Evolutionary conservation across 92 coral and sea anemone species (phyloP), one percentile per base, ranked within the genome.

Genomic region (Epizoanthus illoricatus): DNA sequence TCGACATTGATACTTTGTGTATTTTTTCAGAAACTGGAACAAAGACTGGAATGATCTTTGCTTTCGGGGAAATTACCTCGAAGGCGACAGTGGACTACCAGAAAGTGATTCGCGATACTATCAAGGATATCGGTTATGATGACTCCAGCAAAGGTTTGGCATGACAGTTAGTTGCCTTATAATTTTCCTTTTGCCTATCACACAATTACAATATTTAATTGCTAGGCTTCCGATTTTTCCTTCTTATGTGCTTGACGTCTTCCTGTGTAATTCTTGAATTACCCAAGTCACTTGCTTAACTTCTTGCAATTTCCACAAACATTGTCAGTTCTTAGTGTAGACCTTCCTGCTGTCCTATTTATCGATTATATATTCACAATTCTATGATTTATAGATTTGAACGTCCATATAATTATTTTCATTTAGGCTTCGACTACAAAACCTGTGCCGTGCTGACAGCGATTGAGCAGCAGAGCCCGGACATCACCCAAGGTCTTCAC

Each of bases 21-120:
- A 15, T 43, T 76, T 62, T 47, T 71, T 23, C 84, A 92, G 97
- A 92, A 85, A 84, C 88, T 85, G 92, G 83, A 36, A 79, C 93
- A 23, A 92, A 92, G 56, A 92, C 97, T 19, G 97, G 97, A 19
- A 89, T 92, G 97, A 86, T 92, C 17, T 68, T 74, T 70, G 89
- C 84, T 10, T 89, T 85, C 80, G 97, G 97, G 12, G 97, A 92
- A 68, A 90, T 92, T 74, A 92, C 97, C 7, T 92, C 97, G 4
- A 86, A 78, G 2, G 93, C 91, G 0, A 36, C 67, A 17, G 81
- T 92, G 18, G 97, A 92, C 71, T 92, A 92, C 62, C 93, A 89
- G 73, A 89, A 80, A 74, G 76, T 92, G 18, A 90, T 92, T 5
- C 87, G 97, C 16, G 89, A 87, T 15, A 85, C 93, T 21, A 83